Evolutionary conservation across 2,113 vertebrate species (phyloP).

Genomic region (Plectropomus leopardus): DNA sequence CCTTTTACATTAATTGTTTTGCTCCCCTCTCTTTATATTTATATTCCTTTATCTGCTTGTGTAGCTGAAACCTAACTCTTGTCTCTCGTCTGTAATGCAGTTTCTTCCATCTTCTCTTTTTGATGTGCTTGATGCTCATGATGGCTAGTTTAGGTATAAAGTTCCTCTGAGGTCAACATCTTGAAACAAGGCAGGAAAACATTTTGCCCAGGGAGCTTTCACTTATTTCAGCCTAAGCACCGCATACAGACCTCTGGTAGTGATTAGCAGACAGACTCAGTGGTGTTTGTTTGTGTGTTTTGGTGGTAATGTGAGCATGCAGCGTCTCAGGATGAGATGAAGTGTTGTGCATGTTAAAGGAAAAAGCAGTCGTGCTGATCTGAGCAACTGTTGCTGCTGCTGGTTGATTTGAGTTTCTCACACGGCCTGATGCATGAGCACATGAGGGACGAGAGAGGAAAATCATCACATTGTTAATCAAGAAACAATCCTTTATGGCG

Average conservation of each 20-base stretch:
- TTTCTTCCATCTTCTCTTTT: neutral
- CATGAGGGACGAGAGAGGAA: conserved; percentile 26
- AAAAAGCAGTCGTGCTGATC: neutral
- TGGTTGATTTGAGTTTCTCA: conserved; percentile 47
- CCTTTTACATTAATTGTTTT: no score
- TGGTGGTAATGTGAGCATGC: conserved; percentile 5
- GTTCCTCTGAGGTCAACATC: conserved; percentile 43
- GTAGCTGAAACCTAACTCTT: neutral
- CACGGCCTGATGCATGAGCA: conserved; percentile 57
- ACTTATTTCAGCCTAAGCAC: neutral
- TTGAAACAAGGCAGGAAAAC: neutral
- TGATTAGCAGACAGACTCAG: conserved; percentile 36
- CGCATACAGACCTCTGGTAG: conserved; percentile 23
- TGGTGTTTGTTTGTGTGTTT: neutral
- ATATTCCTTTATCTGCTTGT: neutral
- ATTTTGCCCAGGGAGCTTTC: neutral
- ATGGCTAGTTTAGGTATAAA: conserved; percentile 4
- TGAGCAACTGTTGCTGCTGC: conserved; percentile 15
- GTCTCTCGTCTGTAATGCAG: neutral
- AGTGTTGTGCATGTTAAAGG: neutral
- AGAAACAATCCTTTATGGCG: no score
- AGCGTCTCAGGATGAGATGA: conserved; percentile 1
- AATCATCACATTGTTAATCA: no score
- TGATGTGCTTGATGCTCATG: neutral
- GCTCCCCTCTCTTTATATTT: no score